Base-by-base conservation (phyloP, 1,140 invertebrate genomes). In the Danaus melanippus region DNA sequence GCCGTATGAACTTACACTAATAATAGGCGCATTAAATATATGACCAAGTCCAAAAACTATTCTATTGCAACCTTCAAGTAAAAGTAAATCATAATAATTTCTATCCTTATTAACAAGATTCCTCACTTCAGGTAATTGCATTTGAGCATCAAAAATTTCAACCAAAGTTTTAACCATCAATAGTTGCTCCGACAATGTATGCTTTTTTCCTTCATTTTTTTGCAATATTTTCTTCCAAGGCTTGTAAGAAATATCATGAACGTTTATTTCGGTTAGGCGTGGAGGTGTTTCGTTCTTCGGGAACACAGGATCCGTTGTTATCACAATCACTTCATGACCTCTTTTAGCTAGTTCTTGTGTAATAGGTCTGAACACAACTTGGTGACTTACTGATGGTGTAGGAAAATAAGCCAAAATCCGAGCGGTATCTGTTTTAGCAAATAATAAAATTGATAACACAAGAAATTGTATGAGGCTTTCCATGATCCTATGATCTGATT, bases 341-440 rank as follows among this genome's bases (percentile, higher is more conserved):
- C 72, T 63, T 44, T 69, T 74, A 0, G 68, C 69, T 15, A 89
- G 62, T 49, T 74, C 79, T 48, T 71, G 62, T 10, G 68, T 70
- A 9, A 87, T 39, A 10, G 77, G 63, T 54, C 74, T 60, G 56
- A 87, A 85, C 21, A 88, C 76, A 32, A 84, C 69, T 56, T 86
- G 81, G 62, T 89, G 87, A 63, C 87, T 88, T 6, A 59, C 63
- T 2, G 74, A 79, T 42, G 86, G 82, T 8, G 80, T 74, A 15
- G 88, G 86, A 55, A 87, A 87, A 17, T 88, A 66, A 40, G 69
- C 81, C 39, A 89, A 69, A 59, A 89, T 87, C 69, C 76, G 66
- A 0, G 70, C 70, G 21, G 21, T 32, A 32, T 32, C 21, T 32
- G 21, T 4, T 32, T 5, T 2, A 32, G 21, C 21, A 32, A 32